Percentiles rank a stretch among this genome's conserved stretches.
phyloP scores from a whole-genome alignment of 2,797 vertebrate species.

The Arnoldichthys spilopterus region DNA sequence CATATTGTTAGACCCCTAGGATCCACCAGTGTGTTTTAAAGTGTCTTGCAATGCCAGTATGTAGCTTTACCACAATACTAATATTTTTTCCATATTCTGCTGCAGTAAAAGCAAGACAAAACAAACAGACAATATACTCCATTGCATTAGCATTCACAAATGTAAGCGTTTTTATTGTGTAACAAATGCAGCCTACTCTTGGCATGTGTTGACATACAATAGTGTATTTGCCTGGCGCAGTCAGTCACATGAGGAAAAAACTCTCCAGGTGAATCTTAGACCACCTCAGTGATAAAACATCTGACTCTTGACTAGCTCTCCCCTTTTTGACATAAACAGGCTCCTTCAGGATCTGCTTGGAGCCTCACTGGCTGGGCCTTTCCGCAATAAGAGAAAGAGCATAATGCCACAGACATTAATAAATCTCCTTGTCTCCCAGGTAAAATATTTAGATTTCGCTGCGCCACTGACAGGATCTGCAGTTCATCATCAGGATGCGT shows the following conservation, averaged over 20 bases:
- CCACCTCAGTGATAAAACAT: constrained; percentile 16
- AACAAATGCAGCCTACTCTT: background rate
- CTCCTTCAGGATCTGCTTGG: constrained; percentile 12
- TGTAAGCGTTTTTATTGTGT: background rate
- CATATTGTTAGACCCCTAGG: no score
- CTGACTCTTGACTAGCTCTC: background rate
- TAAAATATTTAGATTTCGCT: constrained; percentile 79
- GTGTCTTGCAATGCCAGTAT: background rate
- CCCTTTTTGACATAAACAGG: constrained; percentile 15
- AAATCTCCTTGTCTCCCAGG: constrained; percentile 64
- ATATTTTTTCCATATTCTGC: no score
- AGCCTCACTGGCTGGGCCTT: constrained; percentile 26
- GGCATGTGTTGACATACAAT: background rate
- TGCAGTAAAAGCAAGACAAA: background rate
- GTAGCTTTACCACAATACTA: background rate
- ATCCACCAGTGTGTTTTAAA: no score
- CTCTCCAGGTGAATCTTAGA: constrained; percentile 25
- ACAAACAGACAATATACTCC: constrained; percentile 1
- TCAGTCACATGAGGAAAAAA: background rate
- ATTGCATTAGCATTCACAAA: constrained; percentile 34
- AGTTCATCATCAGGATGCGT: constrained; percentile 67
- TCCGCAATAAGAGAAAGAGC: constrained; percentile 28
- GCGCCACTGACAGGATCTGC: constrained; percentile 70
- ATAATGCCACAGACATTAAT: constrained; percentile 51
- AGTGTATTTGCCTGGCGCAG: background rate